Base-by-base conservation (phyloP, 2,888 invertebrate genomes). In the Polydrusus tereticollis region DNA sequence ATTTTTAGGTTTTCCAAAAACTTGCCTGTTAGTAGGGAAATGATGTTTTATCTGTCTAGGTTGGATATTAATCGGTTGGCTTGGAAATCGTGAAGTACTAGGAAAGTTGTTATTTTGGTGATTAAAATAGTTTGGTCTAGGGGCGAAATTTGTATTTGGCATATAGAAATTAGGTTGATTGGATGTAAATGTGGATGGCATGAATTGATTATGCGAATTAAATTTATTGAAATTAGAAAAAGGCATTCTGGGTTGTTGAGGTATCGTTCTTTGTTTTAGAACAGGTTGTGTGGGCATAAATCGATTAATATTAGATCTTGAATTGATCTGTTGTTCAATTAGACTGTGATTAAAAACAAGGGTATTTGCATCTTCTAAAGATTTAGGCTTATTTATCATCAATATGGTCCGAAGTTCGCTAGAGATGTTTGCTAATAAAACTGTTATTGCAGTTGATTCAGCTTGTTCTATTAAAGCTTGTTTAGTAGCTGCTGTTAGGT, bases 61-160 rank as follows among this genome's bases (percentile, higher is more conserved):
- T 38, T 77, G 76, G 21, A 77, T 69, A 60, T 76, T 75, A 26
- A 33, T 41, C 29, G 77, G 76, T 58, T 55, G 55, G 26, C 55
- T 71, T 21, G 66, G 66, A 41, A 66, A 71, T 18, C 23, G 1
- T 1, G 52, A n/a, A 23, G 20, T 62, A 5, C 2, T 1, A n/a
- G 16, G 18, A 47, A 20, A 20, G 14, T 38, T 12, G 29, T 0
- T 12, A 20, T 57, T 29, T 8, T 29, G 18, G 33, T 29, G 12
- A 21, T 29, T 1, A 21, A 21, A 47, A 21, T n/a, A 7, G 12
- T 20, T 20, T 20, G 4, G 20, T 10, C 45, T 45, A 2, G 45
- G 45, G 20, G 1, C 2, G 1, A 2, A 3, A 20, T 45, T 20
- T 20, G 16, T 20, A 20, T 45, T 47, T 23, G 20, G 12, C 4